Evolutionary conservation across 2,888 invertebrate genomes (phyloP).

Genomic region (Synergus gifuensis): DNA sequence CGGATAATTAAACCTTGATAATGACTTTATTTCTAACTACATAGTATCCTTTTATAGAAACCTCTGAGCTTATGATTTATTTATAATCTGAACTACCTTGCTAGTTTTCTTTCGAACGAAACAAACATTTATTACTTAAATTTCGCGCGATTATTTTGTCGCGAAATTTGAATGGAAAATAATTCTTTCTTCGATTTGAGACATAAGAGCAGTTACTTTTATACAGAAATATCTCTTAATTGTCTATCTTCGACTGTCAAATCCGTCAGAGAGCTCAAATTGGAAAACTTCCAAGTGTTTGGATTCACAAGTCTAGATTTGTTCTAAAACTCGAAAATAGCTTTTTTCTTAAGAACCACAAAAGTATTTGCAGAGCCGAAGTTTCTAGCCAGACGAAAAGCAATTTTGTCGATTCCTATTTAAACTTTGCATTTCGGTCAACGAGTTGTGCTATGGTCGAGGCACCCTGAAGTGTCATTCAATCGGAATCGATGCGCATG

Average conservation of each 20-base stretch:
- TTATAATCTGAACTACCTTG: no score
- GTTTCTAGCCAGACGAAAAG: constrained; percentile 12
- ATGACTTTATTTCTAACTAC: not conserved
- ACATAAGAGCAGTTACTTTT: no score
- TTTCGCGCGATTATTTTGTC: no score
- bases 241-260: not conserved
- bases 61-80: no score
- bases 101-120: no score
- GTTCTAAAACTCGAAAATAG: not conserved
- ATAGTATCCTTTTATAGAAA: not conserved
- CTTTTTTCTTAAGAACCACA: not conserved
- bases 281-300: not conserved
- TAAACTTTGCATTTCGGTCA: constrained; percentile 42
- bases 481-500: constrained; percentile 40
- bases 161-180: no score
- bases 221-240: no score
- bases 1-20: not conserved
- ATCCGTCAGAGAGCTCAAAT: not conserved
- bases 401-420: constrained; percentile 40
- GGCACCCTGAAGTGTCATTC: constrained; percentile 40
- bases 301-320: not conserved
- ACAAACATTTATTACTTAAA: no score
- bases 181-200: no score
- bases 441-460: constrained; percentile 46
- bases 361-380: constrained; percentile 4